These are phyloP conservation scores for Percopsis omiscomaycus DNA, from an alignment of 2,797 vertebrate genomes.

Conservation along the genomic window DNA sequence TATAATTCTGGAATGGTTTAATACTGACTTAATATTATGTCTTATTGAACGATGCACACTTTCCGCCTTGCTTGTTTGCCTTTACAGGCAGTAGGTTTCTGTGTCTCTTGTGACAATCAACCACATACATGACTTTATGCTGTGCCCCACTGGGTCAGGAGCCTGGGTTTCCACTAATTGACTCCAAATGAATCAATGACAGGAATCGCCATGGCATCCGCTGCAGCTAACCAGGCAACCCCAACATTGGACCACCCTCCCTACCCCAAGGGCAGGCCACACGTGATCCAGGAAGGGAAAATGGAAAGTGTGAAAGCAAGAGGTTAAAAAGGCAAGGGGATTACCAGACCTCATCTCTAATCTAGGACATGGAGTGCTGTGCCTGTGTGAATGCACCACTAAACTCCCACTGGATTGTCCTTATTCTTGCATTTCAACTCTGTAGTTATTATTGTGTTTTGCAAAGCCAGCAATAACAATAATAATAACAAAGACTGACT, in stretches of 20 bases:
- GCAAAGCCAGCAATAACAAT: conserved; percentile 3
- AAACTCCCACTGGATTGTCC: conserved; percentile 5
- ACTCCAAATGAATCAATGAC: conserved; percentile 47
- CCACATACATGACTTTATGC: conserved; percentile 25
- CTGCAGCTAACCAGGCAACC: conserved; percentile 1
- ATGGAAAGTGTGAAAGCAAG: conserved; percentile 10
- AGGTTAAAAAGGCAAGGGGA: conserved; percentile 23
- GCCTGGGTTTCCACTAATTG: conserved; percentile 28
- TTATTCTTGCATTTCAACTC: not conserved
- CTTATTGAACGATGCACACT: too few species aligned
- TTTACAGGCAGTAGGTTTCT: too few species aligned
- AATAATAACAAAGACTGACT: not conserved
- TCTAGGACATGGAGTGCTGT: conserved; percentile 15
- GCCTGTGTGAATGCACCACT: conserved; percentile 7
- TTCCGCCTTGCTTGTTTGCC: too few species aligned
- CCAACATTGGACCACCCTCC: not conserved
- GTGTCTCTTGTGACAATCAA: too few species aligned
- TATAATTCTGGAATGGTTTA: too few species aligned
- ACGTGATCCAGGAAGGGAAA: conserved; percentile 1
- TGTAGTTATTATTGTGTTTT: not conserved
- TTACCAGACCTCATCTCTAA: conserved; percentile 10
- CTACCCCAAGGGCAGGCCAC: not conserved
- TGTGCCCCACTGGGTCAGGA: conserved; percentile 8
- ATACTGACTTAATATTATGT: too few species aligned
- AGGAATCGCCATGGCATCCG: conserved; percentile 18